phyloP scores from a whole-genome alignment of 2,797 vertebrate genomes.

The Oreochromis grahami region DNA sequence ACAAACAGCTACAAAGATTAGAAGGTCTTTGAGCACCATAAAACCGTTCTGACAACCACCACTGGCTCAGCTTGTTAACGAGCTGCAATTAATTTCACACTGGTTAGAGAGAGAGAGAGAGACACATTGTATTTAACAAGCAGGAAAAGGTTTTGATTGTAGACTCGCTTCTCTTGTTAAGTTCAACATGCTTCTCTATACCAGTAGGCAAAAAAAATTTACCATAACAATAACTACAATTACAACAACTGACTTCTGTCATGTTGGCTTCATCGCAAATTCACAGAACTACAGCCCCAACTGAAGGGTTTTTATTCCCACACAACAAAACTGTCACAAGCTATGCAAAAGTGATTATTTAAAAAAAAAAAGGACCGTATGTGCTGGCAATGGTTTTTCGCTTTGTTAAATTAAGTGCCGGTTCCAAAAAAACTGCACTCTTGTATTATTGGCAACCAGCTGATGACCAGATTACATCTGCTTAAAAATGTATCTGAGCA shows the following conservation, averaged over 20 bases:
- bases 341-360: not conserved
- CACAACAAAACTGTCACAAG: not conserved
- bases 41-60: conserved; percentile 1
- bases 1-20: conserved; percentile 11
- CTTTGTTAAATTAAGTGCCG: conserved; percentile 6
- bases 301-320: not conserved
- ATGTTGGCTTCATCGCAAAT: not conserved
- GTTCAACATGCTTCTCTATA: not conserved
- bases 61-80: conserved; percentile 8
- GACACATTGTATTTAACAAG: not conserved
- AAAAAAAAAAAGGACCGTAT: not conserved
- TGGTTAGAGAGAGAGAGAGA: not conserved
- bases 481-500: conserved; percentile 20
- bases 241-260: not conserved
- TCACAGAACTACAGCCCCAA: not conserved
- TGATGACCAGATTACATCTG: conserved; percentile 39
- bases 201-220: not conserved
- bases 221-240: not conserved
- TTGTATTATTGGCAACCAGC: conserved; percentile 12
- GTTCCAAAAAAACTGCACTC: not conserved
- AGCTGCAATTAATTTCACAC: conserved; percentile 40
- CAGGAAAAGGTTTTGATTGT: conserved; percentile 1
- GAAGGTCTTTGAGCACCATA: not conserved
- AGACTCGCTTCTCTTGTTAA: not conserved
- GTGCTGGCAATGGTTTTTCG: not conserved